Base-by-base conservation (phyloP, 2,113 vertebrate species). In the Alouatta palliata region DNA sequence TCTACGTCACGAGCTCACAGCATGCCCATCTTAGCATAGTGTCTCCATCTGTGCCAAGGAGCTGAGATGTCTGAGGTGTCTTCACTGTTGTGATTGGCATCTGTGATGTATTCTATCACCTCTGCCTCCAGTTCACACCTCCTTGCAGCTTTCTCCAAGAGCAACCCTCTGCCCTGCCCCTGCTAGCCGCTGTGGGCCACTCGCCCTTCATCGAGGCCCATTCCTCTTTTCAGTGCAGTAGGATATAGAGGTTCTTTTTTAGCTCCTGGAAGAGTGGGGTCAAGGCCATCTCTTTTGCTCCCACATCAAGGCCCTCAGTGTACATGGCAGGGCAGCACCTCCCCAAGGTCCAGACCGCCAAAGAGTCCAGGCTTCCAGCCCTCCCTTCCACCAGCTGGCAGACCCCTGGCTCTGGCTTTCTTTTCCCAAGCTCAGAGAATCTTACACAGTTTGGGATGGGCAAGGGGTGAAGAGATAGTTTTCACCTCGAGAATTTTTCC, bases 231-330 rank as follows among this genome's bases (percentile, higher is more conserved):
- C 19, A 20, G 25, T 35, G 19, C 16, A 13, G 64, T 35, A 87
- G 43, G 8, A 11, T 14, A 2, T 23, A 3, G 19, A 5, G 10
- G 27, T 54, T 49, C 25, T 11, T 87, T 25, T 25, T 37, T 0
- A 6, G 25, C 17, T 4, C 0, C 25, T n/a, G 58, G 6, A 68
- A 10, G 4, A 6, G 1, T 40, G 1, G 35, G 9, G 37, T 14
- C 9, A 2, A 21, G 32, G 56, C n/a, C 37, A 35, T 11, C 27
- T 64, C 27, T 30, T 64, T 11, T 13, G 61, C 61, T 64, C 27
- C 5, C 61, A 64, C 61, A 64, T 64, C 11, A 30, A 64, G 61
- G 27, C 61, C 27, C 61, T 30, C 61, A 30, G 61, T 27, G 61
- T 27, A 61, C 58, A 2, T 27, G 25, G 25, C 0, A 25, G 25